Base-by-base conservation (phyloP, 2,113 vertebrate species). In the Opisthocomus hoazin region DNA sequence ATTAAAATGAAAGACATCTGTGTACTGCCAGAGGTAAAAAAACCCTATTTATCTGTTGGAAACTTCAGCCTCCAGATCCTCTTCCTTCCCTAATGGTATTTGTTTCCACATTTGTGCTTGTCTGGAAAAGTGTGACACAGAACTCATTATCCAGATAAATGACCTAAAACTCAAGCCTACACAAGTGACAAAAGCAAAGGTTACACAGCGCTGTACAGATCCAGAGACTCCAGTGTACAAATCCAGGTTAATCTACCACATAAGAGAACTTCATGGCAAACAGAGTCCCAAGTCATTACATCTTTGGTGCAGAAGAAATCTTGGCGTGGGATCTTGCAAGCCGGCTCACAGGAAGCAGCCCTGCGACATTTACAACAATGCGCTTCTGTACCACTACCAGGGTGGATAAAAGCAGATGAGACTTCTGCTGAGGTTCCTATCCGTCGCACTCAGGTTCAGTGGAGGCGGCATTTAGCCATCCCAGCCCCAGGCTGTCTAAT, bases 121-220 rank as follows among this genome's bases (percentile, higher is more conserved):
- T 89, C 78, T 82, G 87, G 64, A 75, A 89, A 91, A 41, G 65
- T 93, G 81, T 64, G 89, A 70, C 94, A 93, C 93, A 96, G 71
- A 95, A 82, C 48, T 87, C 80, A 73, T 93, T 96, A 82, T 21
- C 61, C 89, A 91, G 93, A 94, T 46, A 93, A 96, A 95, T 37
- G 56, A 82, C 84, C 89, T 78, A 70, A 60, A 84, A 1, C 60
- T 75, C 69, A 68, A 82, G 37, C 37, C 41, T 77, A 32, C 48
- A 15, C 60, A 71, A 87, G 56, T 51, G 56, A 82, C 69, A 68
- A 68, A 75, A 91, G 76, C 58, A 46, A 37, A 15, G n/a, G 66
- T 53, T 83, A 26, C 79, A 65, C 58, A 32, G 36, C 1, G 6
- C 46, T 46, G 46, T 54, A n/a, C n/a, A 27, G 19, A 53, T 5